Percentiles rank a stretch among this genome's conserved stretches.
Evolutionary conservation across 2,888 invertebrate species (phyloP).

Genomic region (Trichogramma dendrolimi): DNA sequence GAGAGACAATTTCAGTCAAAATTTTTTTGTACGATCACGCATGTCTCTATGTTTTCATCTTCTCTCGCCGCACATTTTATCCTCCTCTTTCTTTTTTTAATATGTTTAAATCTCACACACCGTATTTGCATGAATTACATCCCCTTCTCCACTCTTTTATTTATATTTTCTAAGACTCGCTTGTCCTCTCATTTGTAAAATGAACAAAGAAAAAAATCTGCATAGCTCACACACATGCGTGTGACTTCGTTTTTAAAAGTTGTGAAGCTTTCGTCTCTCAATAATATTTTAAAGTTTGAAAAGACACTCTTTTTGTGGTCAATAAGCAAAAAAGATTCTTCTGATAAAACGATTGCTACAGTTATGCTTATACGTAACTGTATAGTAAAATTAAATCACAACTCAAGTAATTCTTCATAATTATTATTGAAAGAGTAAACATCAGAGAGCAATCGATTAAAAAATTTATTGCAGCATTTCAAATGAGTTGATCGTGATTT

Average conservation of each 20-base stretch:
- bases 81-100: conserved; percentile 18
- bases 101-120: conserved; percentile 12
- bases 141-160: conserved; percentile 23
- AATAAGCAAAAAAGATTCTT: too few species aligned
- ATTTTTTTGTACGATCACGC: conserved; percentile 12
- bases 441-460: too few species aligned
- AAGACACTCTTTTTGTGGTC: too few species aligned
- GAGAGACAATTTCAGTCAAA: conserved; percentile 14
- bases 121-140: conserved; percentile 10
- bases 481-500: too few species aligned
- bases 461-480: too few species aligned
- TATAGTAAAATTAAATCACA: not conserved
- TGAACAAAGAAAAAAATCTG: too few species aligned
- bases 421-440: too few species aligned
- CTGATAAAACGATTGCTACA: not conserved
- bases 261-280: conserved; percentile 20
- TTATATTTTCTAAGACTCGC: not conserved
- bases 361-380: not conserved
- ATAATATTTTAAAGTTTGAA: not conserved
- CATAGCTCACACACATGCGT: too few species aligned
- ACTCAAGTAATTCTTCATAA: too few species aligned
- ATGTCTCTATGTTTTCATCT: conserved; percentile 18
- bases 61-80: conserved; percentile 18
- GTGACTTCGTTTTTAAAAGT: too few species aligned
- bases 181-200: too few species aligned